Percentiles rank a stretch among this genome's conserved stretches.
Evolutionary conservation across 2,888 invertebrate species (phyloP).

Genomic region (Petrolisthes cinctipes): DNA sequence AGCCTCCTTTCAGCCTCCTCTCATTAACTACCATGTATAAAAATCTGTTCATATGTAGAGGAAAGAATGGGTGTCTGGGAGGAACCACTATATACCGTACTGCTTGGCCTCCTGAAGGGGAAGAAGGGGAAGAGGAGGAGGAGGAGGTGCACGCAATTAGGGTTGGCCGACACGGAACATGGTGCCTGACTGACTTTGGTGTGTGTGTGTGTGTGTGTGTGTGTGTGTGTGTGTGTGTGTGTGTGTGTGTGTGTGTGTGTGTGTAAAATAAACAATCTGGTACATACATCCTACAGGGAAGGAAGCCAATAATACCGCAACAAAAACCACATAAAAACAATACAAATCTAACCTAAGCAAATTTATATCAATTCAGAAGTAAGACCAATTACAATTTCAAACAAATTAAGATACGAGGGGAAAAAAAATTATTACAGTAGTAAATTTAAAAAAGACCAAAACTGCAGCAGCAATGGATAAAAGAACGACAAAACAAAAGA

Average conservation of each 20-base stretch:
- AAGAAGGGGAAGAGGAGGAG: neutral
- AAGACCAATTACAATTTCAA: too few species aligned
- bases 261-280: neutral
- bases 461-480: too few species aligned
- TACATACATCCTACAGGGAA: too few species aligned
- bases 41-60: neutral
- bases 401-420: too few species aligned
- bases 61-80: neutral
- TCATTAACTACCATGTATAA: constrained; percentile 10
- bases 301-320: too few species aligned
- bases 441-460: too few species aligned
- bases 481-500: too few species aligned
- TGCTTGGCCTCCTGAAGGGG: neutral
- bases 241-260: constrained; percentile 6
- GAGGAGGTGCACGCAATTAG: neutral
- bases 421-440: too few species aligned
- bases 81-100: too few species aligned
- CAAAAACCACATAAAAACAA: too few species aligned
- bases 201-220: neutral
- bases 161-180: neutral
- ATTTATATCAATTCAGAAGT: too few species aligned
- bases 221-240: neutral
- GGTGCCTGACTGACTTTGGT: neutral
- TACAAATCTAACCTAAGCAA: too few species aligned
- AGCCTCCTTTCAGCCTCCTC: neutral